Base-by-base conservation (phyloP, 2,888 invertebrate genomes). In the Aleiodes alternator region DNA sequence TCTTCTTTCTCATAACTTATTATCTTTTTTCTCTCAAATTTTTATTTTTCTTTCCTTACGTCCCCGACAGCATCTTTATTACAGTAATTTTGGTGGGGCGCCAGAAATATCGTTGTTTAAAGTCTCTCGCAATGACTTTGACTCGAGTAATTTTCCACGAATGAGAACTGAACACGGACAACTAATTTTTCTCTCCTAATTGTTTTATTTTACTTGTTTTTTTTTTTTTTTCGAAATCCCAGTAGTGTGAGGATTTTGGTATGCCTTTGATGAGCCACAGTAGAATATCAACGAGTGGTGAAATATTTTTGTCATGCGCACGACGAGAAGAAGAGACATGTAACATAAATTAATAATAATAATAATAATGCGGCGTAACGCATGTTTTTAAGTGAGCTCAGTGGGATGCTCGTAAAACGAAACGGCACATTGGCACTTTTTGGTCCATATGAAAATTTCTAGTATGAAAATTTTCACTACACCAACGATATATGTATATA, bases 71-170 rank as follows among this genome's bases (percentile, higher is more conserved):
- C 53, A 68, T 72, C 68, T 72, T 72, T 66, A 75, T 75, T 71
- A 51, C 66, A 34, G 64, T 38, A 11, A 38, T 61, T 61, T 38
- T 48, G 48, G 23, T 16, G 56, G 56, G 75, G 71, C 71, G 71
- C 75, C 75, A 75, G 57, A 71, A 71, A 75, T 75, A 75, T 71
- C 70, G 48, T 71, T 16, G 23, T 50, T 43, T 43, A 43, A 43
- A 43, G 43, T 43, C 43, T 43, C 11, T 43, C 43, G 43, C 43
- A 29, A 12, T 23, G 9, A 23, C 11, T 23, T 23, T 12, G 57
- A 57, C 57, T 16, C 14, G 14, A 31, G 16, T 57, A 16, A 31
- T 34, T 31, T 61, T 14, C n/a, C 34, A 34, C 61, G 31, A 6
- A 34, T 38, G 14, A 38, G 29, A 61, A 43, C 2, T 38, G 8